These are phyloP conservation scores for Nymphalis polychloros DNA, from an alignment of 2,888 invertebrate species.

Conservation along the genomic window DNA sequence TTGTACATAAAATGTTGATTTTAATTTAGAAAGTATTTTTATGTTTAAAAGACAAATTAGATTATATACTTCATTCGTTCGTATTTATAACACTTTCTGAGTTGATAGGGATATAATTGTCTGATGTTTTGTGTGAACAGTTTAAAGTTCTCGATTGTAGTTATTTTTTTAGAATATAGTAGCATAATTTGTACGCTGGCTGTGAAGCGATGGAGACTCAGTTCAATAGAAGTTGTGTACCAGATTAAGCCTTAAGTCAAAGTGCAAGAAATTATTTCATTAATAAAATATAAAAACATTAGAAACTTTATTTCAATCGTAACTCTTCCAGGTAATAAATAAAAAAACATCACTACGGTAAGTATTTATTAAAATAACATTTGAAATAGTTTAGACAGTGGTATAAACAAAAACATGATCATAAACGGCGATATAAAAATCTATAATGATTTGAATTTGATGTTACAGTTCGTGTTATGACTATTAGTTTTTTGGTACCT, in stretches of 20 bases:
- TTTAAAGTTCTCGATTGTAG: slow-evolving; percentile 2
- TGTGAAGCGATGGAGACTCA: slow-evolving; percentile 62
- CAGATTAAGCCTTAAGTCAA: slow-evolving; percentile 49
- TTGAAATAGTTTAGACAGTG: slow-evolving; percentile 41
- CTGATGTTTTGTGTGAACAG: not conserved
- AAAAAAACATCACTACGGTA: slow-evolving; percentile 43
- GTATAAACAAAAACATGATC: slow-evolving; percentile 20
- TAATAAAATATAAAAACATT: slow-evolving; percentile 41
- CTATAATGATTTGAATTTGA: slow-evolving; percentile 25
- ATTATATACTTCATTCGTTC: not conserved
- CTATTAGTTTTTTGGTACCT: slow-evolving; percentile 5
- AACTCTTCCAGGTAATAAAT: slow-evolving; percentile 27
- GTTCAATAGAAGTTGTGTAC: slow-evolving; percentile 56
- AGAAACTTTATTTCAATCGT: slow-evolving; percentile 23
- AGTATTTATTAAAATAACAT: slow-evolving; percentile 55
- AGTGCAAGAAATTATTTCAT: slow-evolving; percentile 51
- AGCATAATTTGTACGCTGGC: slow-evolving; percentile 50
- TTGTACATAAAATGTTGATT: too few species aligned
- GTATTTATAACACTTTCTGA: not conserved
- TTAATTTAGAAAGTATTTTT: not conserved
- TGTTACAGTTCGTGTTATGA: slow-evolving; percentile 1
- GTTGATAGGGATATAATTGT: not conserved
- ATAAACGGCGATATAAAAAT: slow-evolving; percentile 27
- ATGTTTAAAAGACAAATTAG: slow-evolving; percentile 1
- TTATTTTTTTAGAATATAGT: slow-evolving; percentile 13